These are phyloP conservation scores for Vicugna pacos DNA, from an alignment of 2,113 vertebrate species.

Conservation along the genomic window DNA sequence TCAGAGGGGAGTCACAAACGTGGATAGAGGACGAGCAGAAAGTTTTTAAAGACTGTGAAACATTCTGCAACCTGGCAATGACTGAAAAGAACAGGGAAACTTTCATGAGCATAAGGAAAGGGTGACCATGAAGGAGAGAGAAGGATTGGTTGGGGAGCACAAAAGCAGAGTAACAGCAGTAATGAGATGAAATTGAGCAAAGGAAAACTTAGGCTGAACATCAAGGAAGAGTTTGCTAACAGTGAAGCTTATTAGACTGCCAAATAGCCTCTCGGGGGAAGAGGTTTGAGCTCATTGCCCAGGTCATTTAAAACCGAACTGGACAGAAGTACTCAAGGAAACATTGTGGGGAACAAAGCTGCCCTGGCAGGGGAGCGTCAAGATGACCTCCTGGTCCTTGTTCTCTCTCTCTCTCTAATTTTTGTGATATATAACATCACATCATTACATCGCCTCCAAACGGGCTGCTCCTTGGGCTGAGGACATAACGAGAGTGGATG, in stretches of 20 bases:
- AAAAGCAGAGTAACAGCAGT: background rate
- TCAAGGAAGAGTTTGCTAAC: constrained; percentile 43
- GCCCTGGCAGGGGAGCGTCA: constrained; percentile 52
- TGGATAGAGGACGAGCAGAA: background rate
- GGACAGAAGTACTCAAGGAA: constrained; percentile 58
- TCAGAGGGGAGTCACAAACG: background rate
- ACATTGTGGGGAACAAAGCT: background rate
- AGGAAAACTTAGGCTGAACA: constrained; percentile 34
- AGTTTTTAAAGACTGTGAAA: background rate
- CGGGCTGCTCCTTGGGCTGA: constrained; percentile 39
- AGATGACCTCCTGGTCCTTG: constrained; percentile 38
- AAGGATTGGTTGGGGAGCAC: background rate
- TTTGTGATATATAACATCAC: constrained; percentile 66
- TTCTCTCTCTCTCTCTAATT: constrained; percentile 33
- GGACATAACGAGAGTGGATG: constrained; percentile 59
- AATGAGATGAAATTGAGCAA: constrained; percentile 70
- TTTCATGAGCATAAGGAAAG: background rate
- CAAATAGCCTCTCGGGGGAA: constrained; percentile 61
- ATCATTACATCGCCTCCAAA: constrained; percentile 45
- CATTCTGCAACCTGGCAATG: background rate
- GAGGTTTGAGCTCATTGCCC: constrained; percentile 30
- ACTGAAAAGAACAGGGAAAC: background rate
- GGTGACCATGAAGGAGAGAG: background rate
- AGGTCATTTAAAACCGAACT: constrained; percentile 60
- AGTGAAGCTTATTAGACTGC: constrained; percentile 51